These are phyloP conservation scores for Tragelaphus strepsiceros DNA, from an alignment of 2,113 vertebrate genomes.

Conservation along the genomic window DNA sequence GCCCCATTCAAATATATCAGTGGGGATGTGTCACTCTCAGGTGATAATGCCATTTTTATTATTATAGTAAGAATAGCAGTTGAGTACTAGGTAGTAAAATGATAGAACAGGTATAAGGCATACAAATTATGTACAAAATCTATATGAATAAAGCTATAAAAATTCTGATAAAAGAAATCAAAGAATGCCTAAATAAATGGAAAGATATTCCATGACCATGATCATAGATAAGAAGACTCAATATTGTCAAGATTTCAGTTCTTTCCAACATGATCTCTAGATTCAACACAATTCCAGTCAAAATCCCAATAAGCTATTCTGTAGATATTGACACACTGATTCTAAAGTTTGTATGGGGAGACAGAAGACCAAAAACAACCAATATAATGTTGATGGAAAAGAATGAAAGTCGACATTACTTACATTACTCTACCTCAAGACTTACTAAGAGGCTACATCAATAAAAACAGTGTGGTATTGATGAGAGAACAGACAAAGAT, in stretches of 20 bases:
- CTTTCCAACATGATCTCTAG: background rate
- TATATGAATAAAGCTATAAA: background rate
- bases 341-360: background rate
- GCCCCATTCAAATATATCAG: background rate
- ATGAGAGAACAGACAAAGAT: background rate
- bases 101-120: background rate
- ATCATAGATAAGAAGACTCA: background rate
- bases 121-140: background rate
- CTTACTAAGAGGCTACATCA: background rate
- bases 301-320: background rate
- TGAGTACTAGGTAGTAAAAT: background rate
- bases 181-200: background rate
- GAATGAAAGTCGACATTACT: background rate
- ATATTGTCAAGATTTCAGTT: background rate
- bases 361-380: background rate
- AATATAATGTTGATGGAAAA: background rate
- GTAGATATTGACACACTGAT: background rate
- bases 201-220: background rate
- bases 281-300: background rate
- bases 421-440: background rate
- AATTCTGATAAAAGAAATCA: background rate
- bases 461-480: background rate
- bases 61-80: background rate
- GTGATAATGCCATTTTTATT: background rate
- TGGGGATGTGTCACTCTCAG: background rate